Evolutionary conservation across 2,888 invertebrate species (phyloP).

Genomic region (Hesperia comma): DNA sequence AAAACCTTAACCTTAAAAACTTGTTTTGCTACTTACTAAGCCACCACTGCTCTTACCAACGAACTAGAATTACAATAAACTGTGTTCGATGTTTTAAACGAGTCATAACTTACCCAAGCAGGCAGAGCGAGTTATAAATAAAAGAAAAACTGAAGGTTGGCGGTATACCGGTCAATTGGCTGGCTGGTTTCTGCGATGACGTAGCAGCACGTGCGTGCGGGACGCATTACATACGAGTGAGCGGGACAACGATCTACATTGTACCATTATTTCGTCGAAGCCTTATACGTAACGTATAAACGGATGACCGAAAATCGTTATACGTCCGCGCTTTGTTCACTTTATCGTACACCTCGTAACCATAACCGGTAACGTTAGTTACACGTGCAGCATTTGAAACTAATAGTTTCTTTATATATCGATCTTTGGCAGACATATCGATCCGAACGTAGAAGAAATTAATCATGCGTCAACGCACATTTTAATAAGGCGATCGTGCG

Average conservation of each 20-base stretch:
- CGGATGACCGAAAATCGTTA: slow-evolving; percentile 77
- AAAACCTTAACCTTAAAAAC: not conserved
- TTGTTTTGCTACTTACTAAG: not conserved
- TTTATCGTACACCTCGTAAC: slow-evolving; percentile 55
- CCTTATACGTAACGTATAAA: slow-evolving; percentile 76
- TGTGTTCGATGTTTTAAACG: slow-evolving; percentile 52
- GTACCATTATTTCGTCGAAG: slow-evolving; percentile 76
- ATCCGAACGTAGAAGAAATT: slow-evolving; percentile 26
- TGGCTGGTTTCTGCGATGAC: slow-evolving; percentile 83
- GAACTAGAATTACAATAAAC: slow-evolving; percentile 43
- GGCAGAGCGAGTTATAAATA: slow-evolving; percentile 81
- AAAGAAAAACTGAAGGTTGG: slow-evolving; percentile 84
- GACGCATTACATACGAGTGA: slow-evolving; percentile 51
- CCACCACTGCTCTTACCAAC: not conserved
- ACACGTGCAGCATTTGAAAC: slow-evolving; percentile 53
- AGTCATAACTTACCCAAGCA: slow-evolving; percentile 77
- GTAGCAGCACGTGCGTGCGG: slow-evolving; percentile 64
- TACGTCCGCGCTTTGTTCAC: slow-evolving; percentile 73
- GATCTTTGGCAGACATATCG: slow-evolving; percentile 34
- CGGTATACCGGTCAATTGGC: slow-evolving; percentile 83
- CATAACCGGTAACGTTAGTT: slow-evolving; percentile 56
- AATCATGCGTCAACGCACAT: slow-evolving; percentile 31
- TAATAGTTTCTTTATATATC: slow-evolving; percentile 42
- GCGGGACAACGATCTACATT: slow-evolving; percentile 57
- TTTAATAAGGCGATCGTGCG: slow-evolving; percentile 21